These are phyloP conservation scores for Cyclina sinensis DNA, from an alignment of 1,140 invertebrate species.

Conservation along the genomic window DNA sequence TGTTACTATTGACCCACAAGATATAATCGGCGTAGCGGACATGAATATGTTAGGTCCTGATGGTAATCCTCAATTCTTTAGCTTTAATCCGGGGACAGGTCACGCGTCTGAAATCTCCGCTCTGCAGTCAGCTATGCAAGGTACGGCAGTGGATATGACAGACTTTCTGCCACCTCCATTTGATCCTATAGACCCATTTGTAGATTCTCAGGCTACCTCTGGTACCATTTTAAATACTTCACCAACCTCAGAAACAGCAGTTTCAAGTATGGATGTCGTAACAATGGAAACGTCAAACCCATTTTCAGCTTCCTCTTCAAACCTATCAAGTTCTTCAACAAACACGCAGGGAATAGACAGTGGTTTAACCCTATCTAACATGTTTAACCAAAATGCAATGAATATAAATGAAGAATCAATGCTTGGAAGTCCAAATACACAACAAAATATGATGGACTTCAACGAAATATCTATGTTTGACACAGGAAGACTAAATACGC, in stretches of 20 bases:
- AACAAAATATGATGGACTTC: neutral
- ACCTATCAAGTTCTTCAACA: neutral
- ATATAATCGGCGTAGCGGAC: slow-evolving; percentile 56
- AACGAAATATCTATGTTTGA: neutral
- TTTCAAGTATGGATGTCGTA: neutral
- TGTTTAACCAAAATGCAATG: neutral
- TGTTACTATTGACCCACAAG: slow-evolving; percentile 14
- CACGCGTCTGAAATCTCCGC: slow-evolving; percentile 44
- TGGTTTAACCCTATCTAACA: neutral
- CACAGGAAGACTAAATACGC: neutral
- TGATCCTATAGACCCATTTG: neutral
- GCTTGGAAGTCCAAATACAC: neutral
- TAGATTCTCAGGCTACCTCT: neutral
- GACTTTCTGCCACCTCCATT: slow-evolving; percentile 46
- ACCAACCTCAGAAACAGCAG: neutral
- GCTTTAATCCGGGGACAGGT: slow-evolving; percentile 46
- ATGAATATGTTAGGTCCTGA: slow-evolving; percentile 4
- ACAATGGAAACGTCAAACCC: neutral
- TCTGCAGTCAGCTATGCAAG: slow-evolving; percentile 1
- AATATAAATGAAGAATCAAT: neutral
- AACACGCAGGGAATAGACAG: neutral
- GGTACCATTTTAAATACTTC: neutral
- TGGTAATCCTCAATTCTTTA: slow-evolving; percentile 16
- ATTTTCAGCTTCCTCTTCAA: neutral
- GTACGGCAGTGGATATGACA: slow-evolving; percentile 46